phyloP scores from a whole-genome alignment of 2,113 vertebrate genomes.

The Brachyistius frenatus region DNA sequence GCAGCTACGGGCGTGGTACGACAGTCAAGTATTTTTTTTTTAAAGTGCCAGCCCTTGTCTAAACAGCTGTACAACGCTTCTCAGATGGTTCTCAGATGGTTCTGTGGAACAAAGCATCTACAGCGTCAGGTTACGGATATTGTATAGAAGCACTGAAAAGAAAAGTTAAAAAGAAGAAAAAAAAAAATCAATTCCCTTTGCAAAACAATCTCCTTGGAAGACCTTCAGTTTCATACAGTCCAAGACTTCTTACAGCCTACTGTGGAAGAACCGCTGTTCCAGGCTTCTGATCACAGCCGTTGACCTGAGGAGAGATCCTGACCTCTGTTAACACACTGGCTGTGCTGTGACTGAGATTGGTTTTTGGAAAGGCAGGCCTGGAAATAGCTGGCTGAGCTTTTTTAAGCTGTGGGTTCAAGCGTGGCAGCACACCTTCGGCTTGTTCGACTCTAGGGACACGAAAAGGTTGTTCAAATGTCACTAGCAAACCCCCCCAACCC shows the following conservation, averaged over 20 bases:
- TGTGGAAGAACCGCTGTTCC: slow-evolving; percentile 26
- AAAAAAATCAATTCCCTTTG: not conserved
- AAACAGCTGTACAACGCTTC: too few relatives aligned
- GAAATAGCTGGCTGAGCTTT: slow-evolving; percentile 68
- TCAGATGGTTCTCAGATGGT: too few relatives aligned
- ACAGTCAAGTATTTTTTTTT: too few relatives aligned
- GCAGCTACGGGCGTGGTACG: too few relatives aligned
- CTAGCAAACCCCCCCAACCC: slow-evolving; percentile 38
- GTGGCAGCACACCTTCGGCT: slow-evolving; percentile 64
- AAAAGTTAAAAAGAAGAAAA: not conserved
- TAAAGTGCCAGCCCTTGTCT: too few relatives aligned
- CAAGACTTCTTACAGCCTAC: not conserved
- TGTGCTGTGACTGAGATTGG: slow-evolving; percentile 42
- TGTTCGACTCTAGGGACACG: slow-evolving; percentile 61
- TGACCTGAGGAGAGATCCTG: slow-evolving; percentile 37
- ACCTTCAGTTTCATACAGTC: slow-evolving; percentile 15
- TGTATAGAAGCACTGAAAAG: not conserved
- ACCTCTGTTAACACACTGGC: slow-evolving; percentile 49
- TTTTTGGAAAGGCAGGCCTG: slow-evolving; percentile 39
- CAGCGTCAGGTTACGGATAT: too few relatives aligned
- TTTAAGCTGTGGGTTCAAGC: slow-evolving; percentile 65
- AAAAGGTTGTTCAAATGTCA: slow-evolving; percentile 82
- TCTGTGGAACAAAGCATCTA: too few relatives aligned
- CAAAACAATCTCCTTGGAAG: slow-evolving; percentile 9
- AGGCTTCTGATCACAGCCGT: slow-evolving; percentile 30